Conservation (phyloP, 2,113 vertebrate genomes). For the Dicentrarchus labrax region DNA sequence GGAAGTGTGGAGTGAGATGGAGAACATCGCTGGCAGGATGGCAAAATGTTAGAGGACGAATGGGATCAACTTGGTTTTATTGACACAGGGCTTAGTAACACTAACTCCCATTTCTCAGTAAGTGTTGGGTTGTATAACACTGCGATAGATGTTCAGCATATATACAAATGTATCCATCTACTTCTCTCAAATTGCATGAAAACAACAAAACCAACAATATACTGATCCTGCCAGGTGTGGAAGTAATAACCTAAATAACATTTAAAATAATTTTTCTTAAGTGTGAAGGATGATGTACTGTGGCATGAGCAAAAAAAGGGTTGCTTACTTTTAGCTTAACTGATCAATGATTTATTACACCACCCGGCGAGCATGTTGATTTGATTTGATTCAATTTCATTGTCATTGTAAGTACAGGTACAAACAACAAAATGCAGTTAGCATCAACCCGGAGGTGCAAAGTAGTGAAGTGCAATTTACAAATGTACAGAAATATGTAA, state of each 20-base stretch:
- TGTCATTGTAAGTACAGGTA: no score
- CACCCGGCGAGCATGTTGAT: not conserved
- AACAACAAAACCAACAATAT: not conserved
- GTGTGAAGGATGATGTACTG: not conserved
- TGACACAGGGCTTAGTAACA: not conserved
- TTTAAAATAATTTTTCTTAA: no score
- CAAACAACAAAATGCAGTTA: no score
- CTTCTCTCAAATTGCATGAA: no score
- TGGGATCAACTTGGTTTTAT: not conserved
- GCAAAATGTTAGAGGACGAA: not conserved
- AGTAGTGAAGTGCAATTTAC: no score
- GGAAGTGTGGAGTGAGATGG: conserved; percentile 22
- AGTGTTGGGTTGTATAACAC: not conserved
- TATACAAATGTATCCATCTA: not conserved
- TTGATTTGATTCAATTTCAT: no score
- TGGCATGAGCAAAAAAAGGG: not conserved
- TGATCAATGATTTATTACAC: no score
- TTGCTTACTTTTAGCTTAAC: no score
- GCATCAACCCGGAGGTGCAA: no score
- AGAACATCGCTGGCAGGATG: conserved; percentile 7
- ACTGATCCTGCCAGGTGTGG: no score
- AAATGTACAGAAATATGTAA: no score
- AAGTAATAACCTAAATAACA: no score
- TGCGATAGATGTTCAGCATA: not conserved
- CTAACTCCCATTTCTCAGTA: not conserved